Conservation (phyloP, 2,797 vertebrate species). For the Pseudomugil gertrudae region DNA sequence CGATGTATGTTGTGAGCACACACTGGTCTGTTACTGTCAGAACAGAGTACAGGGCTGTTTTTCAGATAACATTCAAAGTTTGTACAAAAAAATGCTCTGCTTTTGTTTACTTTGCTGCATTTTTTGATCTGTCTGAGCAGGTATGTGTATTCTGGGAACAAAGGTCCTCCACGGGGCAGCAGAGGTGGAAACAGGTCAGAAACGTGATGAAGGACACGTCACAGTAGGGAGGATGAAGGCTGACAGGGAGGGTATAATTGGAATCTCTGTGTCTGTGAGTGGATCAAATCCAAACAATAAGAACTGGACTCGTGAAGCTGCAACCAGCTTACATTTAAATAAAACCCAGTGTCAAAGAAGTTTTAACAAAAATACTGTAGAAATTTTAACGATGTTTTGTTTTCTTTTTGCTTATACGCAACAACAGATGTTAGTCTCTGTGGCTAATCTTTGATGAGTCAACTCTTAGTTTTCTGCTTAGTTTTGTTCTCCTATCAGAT, state of each 20-base stretch:
- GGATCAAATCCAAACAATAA: background rate
- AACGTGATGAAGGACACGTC: constrained; percentile 1
- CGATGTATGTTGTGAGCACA: background rate
- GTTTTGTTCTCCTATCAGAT: constrained; percentile 32
- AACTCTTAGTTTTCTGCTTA: constrained; percentile 27
- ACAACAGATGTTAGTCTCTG: background rate
- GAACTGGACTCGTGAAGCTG: background rate
- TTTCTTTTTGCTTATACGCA: too few relatives aligned
- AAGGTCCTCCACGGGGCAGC: constrained; percentile 1
- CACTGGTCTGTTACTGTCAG: background rate
- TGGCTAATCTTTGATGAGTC: constrained; percentile 25
- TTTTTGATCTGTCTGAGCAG: background rate
- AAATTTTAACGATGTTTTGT: background rate
- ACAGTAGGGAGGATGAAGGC: background rate
- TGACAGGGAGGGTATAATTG: background rate
- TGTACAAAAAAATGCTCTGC: too few relatives aligned
- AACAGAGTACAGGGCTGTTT: background rate
- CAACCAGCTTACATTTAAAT: too few relatives aligned
- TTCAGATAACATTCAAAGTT: background rate
- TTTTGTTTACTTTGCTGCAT: background rate
- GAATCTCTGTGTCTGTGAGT: background rate
- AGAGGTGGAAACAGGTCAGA: background rate
- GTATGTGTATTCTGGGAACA: constrained; percentile 4
- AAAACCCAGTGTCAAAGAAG: too few relatives aligned
- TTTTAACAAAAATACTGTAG: background rate